Evolutionary conservation across 2,888 invertebrate genomes (phyloP).

Genomic region (Chrysopilus asiliformis): DNA sequence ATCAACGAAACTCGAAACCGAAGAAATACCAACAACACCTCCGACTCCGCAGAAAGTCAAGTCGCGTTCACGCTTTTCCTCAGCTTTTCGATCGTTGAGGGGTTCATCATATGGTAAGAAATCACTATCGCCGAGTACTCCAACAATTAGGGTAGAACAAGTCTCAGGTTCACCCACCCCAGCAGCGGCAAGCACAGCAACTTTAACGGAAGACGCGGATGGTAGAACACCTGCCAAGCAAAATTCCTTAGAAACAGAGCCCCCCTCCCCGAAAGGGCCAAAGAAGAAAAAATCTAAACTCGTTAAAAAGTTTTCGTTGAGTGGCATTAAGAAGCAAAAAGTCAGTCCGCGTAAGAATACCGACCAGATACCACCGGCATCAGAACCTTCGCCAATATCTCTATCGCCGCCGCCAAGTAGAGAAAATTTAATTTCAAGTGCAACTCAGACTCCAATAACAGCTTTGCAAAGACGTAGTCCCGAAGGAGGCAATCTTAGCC

Average conservation of each 20-base stretch:
- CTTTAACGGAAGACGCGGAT: not conserved
- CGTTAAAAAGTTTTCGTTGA: conserved; percentile 25
- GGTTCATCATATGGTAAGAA: conserved; percentile 17
- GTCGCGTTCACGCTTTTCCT: conserved; percentile 28
- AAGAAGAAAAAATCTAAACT: conserved; percentile 26
- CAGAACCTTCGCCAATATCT: no score
- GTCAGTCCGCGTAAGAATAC: conserved; percentile 17
- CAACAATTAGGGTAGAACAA: not conserved
- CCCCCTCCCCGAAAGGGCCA: no score
- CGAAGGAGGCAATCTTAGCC: conserved; percentile 9
- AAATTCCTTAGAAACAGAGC: no score
- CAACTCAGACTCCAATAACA: conserved; percentile 17
- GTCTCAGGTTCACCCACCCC: not conserved
- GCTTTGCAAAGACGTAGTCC: conserved; percentile 13
- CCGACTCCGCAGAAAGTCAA: conserved; percentile 20
- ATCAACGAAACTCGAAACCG: conserved; percentile 10
- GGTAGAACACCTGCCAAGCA: no score
- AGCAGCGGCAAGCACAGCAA: not conserved
- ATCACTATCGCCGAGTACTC: not conserved
- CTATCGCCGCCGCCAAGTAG: no score
- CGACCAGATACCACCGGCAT: no score
- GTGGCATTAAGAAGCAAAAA: conserved; percentile 25
- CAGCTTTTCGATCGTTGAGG: conserved; percentile 27
- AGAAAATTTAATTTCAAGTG: conserved; percentile 9
- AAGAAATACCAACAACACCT: conserved; percentile 14